Percentiles rank a stretch among this genome's conserved stretches.
These are phyloP conservation scores for Gallinago paraguaiae DNA, from an alignment of 2,113 vertebrate genomes.

Conservation along the genomic window DNA sequence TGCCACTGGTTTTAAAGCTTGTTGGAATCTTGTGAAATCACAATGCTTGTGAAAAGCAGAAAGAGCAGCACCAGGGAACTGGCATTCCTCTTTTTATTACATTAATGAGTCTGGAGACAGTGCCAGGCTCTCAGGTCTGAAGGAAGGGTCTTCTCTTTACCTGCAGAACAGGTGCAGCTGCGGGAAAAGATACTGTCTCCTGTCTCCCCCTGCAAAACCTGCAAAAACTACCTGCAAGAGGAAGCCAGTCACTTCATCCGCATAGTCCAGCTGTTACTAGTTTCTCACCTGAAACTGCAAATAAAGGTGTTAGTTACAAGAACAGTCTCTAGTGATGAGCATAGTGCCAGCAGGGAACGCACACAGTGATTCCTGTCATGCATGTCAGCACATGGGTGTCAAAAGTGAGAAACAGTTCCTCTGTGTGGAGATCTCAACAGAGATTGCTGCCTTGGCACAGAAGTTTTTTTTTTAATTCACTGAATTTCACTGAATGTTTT, in stretches of 20 bases:
- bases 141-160: background rate
- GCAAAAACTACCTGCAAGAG: background rate
- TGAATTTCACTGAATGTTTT: too few species aligned
- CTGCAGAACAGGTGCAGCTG: background rate
- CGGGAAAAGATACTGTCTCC: background rate
- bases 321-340: background rate
- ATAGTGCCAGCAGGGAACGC: background rate
- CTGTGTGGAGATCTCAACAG: background rate
- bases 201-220: background rate
- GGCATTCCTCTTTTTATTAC: background rate
- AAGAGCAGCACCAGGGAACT: background rate
- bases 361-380: background rate
- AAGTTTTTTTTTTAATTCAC: background rate
- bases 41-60: background rate
- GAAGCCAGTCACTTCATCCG: background rate
- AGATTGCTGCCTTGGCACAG: background rate
- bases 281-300: background rate
- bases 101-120: background rate
- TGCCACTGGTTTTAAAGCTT: background rate
- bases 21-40: background rate
- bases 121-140: background rate
- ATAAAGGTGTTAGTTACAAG: background rate
- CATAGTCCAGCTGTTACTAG: background rate
- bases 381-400: background rate
- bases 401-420: background rate